phyloP scores from a whole-genome alignment of 1,140 invertebrate species.

The Halictus rubicundus region DNA sequence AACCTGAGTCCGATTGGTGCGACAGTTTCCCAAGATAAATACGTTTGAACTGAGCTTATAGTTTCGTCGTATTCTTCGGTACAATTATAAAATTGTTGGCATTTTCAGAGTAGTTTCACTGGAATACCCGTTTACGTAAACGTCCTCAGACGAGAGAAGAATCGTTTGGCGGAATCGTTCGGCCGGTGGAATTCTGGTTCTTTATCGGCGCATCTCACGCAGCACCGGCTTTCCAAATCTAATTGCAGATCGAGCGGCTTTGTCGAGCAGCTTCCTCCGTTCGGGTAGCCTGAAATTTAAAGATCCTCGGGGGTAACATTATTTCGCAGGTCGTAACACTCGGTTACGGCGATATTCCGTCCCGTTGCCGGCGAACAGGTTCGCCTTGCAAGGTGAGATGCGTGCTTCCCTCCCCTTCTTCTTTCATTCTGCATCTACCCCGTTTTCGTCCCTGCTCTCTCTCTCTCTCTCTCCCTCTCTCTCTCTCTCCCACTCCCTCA shows the following conservation, averaged over 20 bases:
- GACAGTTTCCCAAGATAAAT: too few relatives aligned
- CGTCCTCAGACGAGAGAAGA: too few relatives aligned
- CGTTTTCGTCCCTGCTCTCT: conserved; percentile 6
- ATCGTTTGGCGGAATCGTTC: too few relatives aligned
- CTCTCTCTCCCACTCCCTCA: background rate
- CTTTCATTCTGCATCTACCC: conserved; percentile 33
- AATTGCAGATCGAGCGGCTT: background rate
- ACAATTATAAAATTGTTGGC: too few relatives aligned
- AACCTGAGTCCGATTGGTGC: too few relatives aligned
- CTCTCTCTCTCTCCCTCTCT: conserved; percentile 3
- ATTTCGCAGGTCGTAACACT: conserved; percentile 60
- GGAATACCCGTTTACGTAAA: too few relatives aligned
- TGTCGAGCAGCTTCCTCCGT: conserved; percentile 8
- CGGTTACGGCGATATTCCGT: conserved; percentile 56
- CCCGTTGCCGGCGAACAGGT: conserved; percentile 67
- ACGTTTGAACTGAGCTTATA: too few relatives aligned
- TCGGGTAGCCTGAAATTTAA: conserved; percentile 52
- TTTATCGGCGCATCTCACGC: background rate
- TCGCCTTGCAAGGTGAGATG: conserved; percentile 76
- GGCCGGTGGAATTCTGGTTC: background rate
- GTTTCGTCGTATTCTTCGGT: too few relatives aligned
- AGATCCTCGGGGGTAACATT: conserved; percentile 55
- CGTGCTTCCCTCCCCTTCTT: conserved; percentile 35
- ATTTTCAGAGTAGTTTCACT: too few relatives aligned
- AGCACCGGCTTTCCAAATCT: background rate